Conservation (phyloP, 1,140 invertebrate species). For the Wasmannia auropunctata region DNA sequence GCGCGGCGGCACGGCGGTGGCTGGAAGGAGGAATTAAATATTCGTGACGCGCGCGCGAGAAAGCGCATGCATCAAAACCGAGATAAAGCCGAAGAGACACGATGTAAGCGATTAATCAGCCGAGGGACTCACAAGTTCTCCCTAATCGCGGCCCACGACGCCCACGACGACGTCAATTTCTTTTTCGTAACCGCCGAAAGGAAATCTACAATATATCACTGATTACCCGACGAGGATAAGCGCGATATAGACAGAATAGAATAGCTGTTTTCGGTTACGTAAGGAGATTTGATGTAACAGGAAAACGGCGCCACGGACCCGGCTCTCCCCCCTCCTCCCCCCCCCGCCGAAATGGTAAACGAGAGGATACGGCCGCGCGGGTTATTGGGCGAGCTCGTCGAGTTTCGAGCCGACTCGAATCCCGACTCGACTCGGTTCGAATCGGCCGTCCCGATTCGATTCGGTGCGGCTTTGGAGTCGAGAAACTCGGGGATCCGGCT, state of each 20-base stretch:
- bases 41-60: slow-evolving; percentile 45
- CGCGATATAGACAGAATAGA: slow-evolving; percentile 35
- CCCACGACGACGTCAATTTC: slow-evolving; percentile 24
- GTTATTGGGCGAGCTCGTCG: slow-evolving; percentile 18
- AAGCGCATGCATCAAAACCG: slow-evolving; percentile 49
- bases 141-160: background rate
- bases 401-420: background rate
- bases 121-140: background rate
- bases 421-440: slow-evolving; percentile 13
- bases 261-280: slow-evolving; percentile 17
- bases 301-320: slow-evolving; percentile 5
- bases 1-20: background rate
- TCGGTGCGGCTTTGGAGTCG: slow-evolving; percentile 34
- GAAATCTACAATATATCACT: slow-evolving; percentile 51
- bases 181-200: slow-evolving; percentile 47
- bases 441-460: slow-evolving; percentile 46
- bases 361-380: background rate
- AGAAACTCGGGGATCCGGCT: slow-evolving; percentile 28
- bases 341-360: background rate
- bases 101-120: slow-evolving; percentile 48
- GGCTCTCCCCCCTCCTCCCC: too few relatives aligned
- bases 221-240: slow-evolving; percentile 43
- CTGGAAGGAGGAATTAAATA: slow-evolving; percentile 37
- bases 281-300: slow-evolving; percentile 16
- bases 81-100: slow-evolving; percentile 46